phyloP scores from a whole-genome alignment of 1,140 invertebrate species.

The Diachasma alloeum region DNA sequence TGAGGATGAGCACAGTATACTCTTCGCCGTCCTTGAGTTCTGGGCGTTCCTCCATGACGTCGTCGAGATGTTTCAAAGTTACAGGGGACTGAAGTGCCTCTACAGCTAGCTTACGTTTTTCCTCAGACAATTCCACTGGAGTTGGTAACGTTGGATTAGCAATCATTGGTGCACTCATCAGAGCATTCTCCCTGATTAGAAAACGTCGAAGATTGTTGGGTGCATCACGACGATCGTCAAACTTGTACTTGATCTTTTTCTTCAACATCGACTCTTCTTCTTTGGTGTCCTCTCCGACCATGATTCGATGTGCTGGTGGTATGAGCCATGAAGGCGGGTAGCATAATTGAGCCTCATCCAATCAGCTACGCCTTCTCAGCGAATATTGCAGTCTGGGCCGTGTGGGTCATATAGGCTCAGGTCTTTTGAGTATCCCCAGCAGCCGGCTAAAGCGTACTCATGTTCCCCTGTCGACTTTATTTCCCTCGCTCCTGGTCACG shows the following conservation, averaged over 20 bases:
- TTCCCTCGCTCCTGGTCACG: background rate
- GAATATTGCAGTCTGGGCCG: constrained; percentile 21
- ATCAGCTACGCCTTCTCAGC: constrained; percentile 10
- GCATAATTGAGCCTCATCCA: constrained; percentile 23
- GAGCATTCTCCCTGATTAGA: constrained; percentile 14
- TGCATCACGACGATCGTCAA: background rate
- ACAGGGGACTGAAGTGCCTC: background rate
- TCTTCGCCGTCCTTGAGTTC: constrained; percentile 1
- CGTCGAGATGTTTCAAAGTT: background rate
- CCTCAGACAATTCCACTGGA: background rate
- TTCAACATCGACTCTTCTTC: constrained; percentile 2
- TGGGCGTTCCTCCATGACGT: background rate
- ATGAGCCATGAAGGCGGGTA: constrained; percentile 12
- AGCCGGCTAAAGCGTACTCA: background rate
- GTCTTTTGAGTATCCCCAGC: constrained; percentile 7
- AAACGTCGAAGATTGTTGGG: background rate
- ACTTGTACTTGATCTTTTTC: background rate
- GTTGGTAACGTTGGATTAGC: background rate
- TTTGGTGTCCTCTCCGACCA: too few species aligned
- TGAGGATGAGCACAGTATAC: constrained; percentile 15
- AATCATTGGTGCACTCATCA: background rate
- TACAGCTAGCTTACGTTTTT: background rate
- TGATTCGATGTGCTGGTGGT: constrained; percentile 3
- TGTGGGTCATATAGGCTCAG: constrained; percentile 4
- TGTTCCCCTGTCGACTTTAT: constrained; percentile 16